A percentile compares a stretch with the other conserved stretches of the same genome.
phyloP scores from a whole-genome alignment of 2,113 vertebrate species.

The Acrocephalus kingi region DNA sequence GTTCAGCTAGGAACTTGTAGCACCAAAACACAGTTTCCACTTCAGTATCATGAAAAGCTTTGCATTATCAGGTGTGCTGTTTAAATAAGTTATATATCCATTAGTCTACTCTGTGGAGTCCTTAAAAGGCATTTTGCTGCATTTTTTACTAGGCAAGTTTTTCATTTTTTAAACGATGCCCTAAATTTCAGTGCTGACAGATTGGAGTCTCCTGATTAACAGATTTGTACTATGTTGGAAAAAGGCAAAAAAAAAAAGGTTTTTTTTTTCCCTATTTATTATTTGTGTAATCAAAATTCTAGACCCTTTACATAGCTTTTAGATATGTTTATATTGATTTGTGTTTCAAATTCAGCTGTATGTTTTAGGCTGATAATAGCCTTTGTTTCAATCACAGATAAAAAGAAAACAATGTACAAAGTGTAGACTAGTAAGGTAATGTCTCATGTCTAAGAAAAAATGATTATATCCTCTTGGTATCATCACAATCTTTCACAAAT shows the following conservation, averaged over 20 bases:
- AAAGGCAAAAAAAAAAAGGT: background rate
- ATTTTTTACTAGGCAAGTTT: slow-evolving; percentile 26
- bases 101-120: background rate
- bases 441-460: slow-evolving; percentile 13
- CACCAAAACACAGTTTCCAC: background rate
- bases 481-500: slow-evolving; percentile 14
- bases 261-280: slow-evolving; percentile 11
- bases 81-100: background rate
- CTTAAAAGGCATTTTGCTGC: slow-evolving; percentile 1
- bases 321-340: background rate
- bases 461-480: background rate
- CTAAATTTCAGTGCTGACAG: background rate
- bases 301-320: background rate
- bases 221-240: background rate
- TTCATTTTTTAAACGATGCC: slow-evolving; percentile 16
- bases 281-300: background rate
- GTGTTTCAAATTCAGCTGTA: background rate
- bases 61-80: background rate
- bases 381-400: slow-evolving; percentile 49
- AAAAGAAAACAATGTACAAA: slow-evolving; percentile 21
- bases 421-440: slow-evolving; percentile 1
- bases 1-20: background rate
- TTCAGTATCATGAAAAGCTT: background rate
- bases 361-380: slow-evolving; percentile 45
- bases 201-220: background rate